phyloP scores from a whole-genome alignment of 2,888 invertebrate species.

The Pyralis farinalis region DNA sequence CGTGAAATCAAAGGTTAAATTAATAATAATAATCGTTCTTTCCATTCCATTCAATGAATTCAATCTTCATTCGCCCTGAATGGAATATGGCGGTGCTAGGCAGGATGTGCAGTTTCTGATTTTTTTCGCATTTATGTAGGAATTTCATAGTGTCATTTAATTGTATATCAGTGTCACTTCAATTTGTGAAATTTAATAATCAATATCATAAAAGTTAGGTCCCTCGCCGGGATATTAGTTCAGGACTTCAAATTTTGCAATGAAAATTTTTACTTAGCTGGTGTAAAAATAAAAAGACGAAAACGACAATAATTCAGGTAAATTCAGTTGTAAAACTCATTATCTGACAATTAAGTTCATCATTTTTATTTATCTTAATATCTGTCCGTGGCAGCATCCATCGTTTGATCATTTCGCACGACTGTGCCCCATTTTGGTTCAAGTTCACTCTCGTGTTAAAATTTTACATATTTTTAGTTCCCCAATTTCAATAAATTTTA shows the following conservation, averaged over 20 bases:
- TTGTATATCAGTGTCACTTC: conserved; percentile 32
- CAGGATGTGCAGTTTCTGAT: conserved; percentile 74
- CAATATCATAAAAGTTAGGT: conserved; percentile 32
- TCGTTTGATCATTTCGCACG: conserved; percentile 24
- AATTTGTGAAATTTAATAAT: conserved; percentile 31
- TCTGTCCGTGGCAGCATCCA: conserved; percentile 21
- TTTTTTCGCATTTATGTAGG: conserved; percentile 58
- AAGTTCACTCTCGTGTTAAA: conserved; percentile 52
- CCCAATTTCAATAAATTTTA: conserved; percentile 3
- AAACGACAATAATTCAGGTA: conserved; percentile 69
- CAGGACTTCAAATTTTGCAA: conserved; percentile 59
- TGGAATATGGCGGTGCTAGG: conserved; percentile 77
- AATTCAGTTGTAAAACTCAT: conserved; percentile 46
- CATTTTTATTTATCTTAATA: conserved; percentile 14
- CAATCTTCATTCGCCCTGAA: conserved; percentile 40
- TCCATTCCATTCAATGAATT: too few species aligned
- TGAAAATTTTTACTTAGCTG: conserved; percentile 75
- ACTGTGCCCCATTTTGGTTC: conserved; percentile 63
- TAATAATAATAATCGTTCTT: conserved; percentile 22
- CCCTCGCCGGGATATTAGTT: conserved; percentile 27
- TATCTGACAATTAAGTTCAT: conserved; percentile 14
- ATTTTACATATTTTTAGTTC: conserved; percentile 38
- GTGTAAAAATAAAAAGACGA: conserved; percentile 79
- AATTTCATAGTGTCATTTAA: conserved; percentile 45
- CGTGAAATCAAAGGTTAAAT: conserved; percentile 19